Base-by-base conservation (phyloP, 2,888 invertebrate genomes). In the Branchipolynoe longqiensis region DNA sequence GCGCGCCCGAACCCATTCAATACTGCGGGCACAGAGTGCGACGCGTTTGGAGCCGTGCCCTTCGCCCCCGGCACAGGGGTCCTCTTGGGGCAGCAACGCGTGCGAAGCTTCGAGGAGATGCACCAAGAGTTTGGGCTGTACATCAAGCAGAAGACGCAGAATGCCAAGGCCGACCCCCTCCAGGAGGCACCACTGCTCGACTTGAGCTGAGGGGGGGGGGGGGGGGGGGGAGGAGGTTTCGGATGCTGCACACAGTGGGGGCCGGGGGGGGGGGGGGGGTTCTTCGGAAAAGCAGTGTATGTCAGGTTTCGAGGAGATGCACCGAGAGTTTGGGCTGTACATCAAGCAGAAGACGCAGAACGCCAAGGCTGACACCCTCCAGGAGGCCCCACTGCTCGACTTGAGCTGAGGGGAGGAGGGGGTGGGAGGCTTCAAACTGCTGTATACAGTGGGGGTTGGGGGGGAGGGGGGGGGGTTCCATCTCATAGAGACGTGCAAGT, bases 241-340 rank as follows among this genome's bases (percentile, higher is more conserved):
- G n/a, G n/a, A n/a, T n/a, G n/a, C n/a, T n/a, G n/a, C n/a, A n/a
- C n/a, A n/a, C n/a, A n/a, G n/a, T n/a, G n/a, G n/a, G n/a, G n/a
- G n/a, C n/a, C n/a, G n/a, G n/a, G n/a, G n/a, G n/a, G n/a, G n/a
- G n/a, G n/a, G n/a, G n/a, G n/a, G n/a, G n/a, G n/a, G n/a, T n/a
- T n/a, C n/a, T n/a, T n/a, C 28, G n/a, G 62, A 25, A 31, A 33
- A 6, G 12, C 82, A 82, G 31, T 18, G 41, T 1, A 41, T 31
- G 12, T 28, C 90, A 85, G 88, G 88, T 12, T 93, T 93, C 88
- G 84, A 88, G 33, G 91, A 92, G 84, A 91, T 93, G 90, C 93
- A 93, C 86, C 90, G 90, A 41, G 91, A 91, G 62, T 90, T 91
- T 84, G 89, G 91, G 62, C 86, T 86, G 56, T 90, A 87, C 40